phyloP scores from a whole-genome alignment of 2,797 vertebrate species.

The Threskiornis aethiopicus region DNA sequence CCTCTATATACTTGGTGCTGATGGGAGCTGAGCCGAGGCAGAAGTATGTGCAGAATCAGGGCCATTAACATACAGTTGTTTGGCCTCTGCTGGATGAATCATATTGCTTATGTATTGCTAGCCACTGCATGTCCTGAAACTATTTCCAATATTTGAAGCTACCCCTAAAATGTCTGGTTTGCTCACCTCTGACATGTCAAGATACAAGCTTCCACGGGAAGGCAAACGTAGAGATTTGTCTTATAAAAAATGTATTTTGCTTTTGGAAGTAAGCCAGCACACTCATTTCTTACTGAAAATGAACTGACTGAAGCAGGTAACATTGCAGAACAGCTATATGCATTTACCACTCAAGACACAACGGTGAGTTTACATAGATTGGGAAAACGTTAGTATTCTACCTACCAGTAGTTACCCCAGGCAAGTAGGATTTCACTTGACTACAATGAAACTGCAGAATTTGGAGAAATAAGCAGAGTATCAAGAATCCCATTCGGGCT shows the following conservation, averaged over 20 bases:
- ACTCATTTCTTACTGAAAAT: neutral
- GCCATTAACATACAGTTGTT: neutral
- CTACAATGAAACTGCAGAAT: neutral
- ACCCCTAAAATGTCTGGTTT: neutral
- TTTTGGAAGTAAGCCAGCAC: neutral
- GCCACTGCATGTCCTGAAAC: neutral
- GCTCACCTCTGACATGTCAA: neutral
- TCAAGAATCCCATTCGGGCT: neutral
- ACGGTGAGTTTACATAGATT: neutral
- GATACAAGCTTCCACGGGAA: neutral
- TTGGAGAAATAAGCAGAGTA: neutral
- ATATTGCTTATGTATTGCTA: neutral
- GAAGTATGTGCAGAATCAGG: neutral
- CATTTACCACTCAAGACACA: neutral
- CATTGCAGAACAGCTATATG: neutral
- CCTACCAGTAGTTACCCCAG: neutral
- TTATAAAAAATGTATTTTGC: neutral
- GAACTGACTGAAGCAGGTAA: neutral
- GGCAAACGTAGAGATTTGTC: neutral
- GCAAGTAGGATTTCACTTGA: neutral
- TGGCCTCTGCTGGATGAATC: neutral
- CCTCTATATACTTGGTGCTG: no score
- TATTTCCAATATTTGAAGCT: neutral
- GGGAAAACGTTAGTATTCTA: neutral
- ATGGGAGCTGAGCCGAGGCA: neutral